A percentile compares a stretch with the other conserved stretches of the same genome.
Conservation (phyloP, 2,888 invertebrate genomes). For the Ophioninae sp. region DNA sequence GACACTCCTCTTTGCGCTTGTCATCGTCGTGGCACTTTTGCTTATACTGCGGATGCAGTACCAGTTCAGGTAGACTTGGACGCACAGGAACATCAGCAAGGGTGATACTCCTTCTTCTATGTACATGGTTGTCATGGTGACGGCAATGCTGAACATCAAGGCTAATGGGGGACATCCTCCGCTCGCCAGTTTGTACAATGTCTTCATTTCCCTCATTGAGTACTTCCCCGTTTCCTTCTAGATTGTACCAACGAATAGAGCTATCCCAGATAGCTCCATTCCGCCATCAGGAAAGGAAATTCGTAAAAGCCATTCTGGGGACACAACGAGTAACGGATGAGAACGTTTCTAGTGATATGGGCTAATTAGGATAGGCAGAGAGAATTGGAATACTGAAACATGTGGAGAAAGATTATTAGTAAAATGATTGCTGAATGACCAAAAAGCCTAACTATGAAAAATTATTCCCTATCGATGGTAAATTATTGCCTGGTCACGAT, state of each 20-base stretch:
- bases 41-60: constrained; percentile 72
- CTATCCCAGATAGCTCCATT: neutral
- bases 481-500: neutral
- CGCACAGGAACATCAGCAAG: constrained; percentile 70
- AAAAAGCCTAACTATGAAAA: neutral
- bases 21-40: constrained; percentile 65
- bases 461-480: neutral
- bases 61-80: constrained; percentile 76
- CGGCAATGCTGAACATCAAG: constrained; percentile 69
- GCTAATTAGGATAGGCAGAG: neutral
- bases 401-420: neutral
- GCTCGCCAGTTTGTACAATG: constrained; percentile 54
- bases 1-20: constrained; percentile 44
- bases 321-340: constrained; percentile 5
- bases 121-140: constrained; percentile 69
- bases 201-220: constrained; percentile 4
- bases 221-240: neutral
- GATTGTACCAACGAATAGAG: too few species aligned
- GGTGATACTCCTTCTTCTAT: constrained; percentile 70
- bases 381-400: neutral
- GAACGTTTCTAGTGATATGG: neutral
- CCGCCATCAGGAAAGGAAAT: neutral
- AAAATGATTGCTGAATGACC: neutral
- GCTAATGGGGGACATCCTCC: constrained; percentile 70
- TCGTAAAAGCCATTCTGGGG: neutral